Base-by-base conservation (phyloP, 2,888 invertebrate species). In the Ernsta delagoae region DNA sequence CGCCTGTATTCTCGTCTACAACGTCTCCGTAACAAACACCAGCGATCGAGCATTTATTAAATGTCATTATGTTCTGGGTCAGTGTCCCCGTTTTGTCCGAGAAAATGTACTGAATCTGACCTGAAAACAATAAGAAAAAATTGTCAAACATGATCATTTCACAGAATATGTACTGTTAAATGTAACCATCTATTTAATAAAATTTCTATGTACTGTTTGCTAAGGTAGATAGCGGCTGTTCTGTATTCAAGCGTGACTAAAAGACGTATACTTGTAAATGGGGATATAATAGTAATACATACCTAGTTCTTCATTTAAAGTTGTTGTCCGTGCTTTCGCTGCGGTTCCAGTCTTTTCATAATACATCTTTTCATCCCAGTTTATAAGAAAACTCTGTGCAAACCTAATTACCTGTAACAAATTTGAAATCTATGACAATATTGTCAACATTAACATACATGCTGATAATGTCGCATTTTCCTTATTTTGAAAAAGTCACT, bases 21-120 rank as follows among this genome's bases (percentile, higher is more conserved):
- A 98, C 94, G 87, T 99, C 99, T 24, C 99, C 99, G 89, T 98
- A 99, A 70, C 96, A 95, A 76, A 96, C 95, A 5, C 98, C 99
- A 75, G 96, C 97, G 77, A 99, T 98, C 73, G 99, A 98, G 89
- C 99, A 99, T 93, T 99, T 99, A 92, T 99, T 99, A 91, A 99
- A 99, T 69, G 99, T 98, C 99, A 99, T 99, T 78, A 99, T 99
- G 89, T 99, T 99, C 94, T 99, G 99, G 39, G 99, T 99, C 70
- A 99, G 94, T 11, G 99, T 99, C 79, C 99, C 99, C 73, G 99
- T 99, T 94, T 99, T 99, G 91, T 99, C 99, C 62, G 99, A 99
- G 94, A 99, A 99, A 85, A 99, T 97, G 92, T 99, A 99, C 90
- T 99, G 98, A 82, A 99, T 99, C 94, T 99, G 99, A 77, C 99